phyloP scores from a whole-genome alignment of 2,113 vertebrate species.

The Channa argus region DNA sequence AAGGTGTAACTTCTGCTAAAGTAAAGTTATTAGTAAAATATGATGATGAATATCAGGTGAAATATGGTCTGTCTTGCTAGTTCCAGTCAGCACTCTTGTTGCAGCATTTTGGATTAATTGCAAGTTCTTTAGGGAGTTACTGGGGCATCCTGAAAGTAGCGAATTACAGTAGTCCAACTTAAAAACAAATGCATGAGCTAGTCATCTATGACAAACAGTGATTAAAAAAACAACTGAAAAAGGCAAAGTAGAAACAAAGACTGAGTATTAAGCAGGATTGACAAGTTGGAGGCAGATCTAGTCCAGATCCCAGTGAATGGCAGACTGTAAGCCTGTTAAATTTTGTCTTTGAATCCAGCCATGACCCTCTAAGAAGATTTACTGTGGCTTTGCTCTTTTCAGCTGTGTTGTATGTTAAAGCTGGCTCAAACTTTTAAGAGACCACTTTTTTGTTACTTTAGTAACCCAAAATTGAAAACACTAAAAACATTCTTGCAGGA shows the following conservation, averaged over 20 bases:
- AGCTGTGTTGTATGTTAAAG: conserved; percentile 29
- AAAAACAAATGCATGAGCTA: no score
- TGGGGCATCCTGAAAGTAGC: no score
- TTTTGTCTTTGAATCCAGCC: conserved; percentile 62
- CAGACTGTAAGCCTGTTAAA: conserved; percentile 58
- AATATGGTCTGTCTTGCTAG: no score
- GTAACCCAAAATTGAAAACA: not conserved
- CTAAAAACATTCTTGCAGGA: not conserved
- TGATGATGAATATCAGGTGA: no score
- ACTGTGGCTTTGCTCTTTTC: conserved; percentile 29
- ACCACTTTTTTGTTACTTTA: not conserved
- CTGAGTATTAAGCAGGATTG: conserved; percentile 14
- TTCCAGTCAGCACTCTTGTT: no score
- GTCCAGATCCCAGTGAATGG: conserved; percentile 20
- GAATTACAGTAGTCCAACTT: no score
- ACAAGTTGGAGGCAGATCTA: conserved; percentile 25
- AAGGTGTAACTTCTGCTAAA: no score
- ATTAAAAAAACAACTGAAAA: not conserved
- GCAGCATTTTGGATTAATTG: no score
- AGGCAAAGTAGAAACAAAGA: conserved; percentile 14
- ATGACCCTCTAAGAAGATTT: conserved; percentile 69
- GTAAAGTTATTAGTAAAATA: no score
- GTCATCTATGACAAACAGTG: no score
- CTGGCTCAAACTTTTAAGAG: conserved; percentile 21
- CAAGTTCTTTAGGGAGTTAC: no score